Evolutionary conservation across 2,888 invertebrate genomes (phyloP).

Genomic region (Drosophila fulvimacula): DNA sequence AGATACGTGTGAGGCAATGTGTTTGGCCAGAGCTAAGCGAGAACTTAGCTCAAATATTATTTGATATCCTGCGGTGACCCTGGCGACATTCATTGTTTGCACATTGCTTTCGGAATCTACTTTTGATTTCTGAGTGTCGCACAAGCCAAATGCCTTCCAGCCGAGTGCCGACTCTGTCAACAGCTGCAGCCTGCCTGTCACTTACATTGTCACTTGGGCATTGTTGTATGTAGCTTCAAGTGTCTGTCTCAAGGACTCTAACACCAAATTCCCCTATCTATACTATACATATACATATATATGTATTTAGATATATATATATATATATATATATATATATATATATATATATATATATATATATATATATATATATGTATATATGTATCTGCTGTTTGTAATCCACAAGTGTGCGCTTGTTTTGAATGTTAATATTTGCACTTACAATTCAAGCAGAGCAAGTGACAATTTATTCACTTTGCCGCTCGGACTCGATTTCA

Average conservation of each 20-base stretch:
- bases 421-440: slow-evolving; percentile 80
- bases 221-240: slow-evolving; percentile 43
- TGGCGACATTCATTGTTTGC: slow-evolving; percentile 73
- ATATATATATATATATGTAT: slow-evolving; percentile 3
- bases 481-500: slow-evolving; percentile 61
- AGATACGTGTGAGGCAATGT: slow-evolving; percentile 31
- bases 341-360: background rate
- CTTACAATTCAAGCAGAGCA: slow-evolving; percentile 70
- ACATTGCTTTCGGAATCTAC: slow-evolving; percentile 61
- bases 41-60: slow-evolving; percentile 73
- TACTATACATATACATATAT: background rate
- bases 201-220: slow-evolving; percentile 73
- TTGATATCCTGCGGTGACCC: slow-evolving; percentile 75
- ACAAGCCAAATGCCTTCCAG: slow-evolving; percentile 44
- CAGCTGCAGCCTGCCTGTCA: slow-evolving; percentile 58
- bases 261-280: slow-evolving; percentile 11
- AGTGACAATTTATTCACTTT: slow-evolving; percentile 78
- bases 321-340: slow-evolving; percentile 4
- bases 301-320: slow-evolving; percentile 7
- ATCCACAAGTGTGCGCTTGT: slow-evolving; percentile 76
- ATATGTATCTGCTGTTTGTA: slow-evolving; percentile 31
- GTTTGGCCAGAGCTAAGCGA: slow-evolving; percentile 23
- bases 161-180: slow-evolving; percentile 50
- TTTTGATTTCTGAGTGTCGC: slow-evolving; percentile 62
- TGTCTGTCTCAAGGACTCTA: slow-evolving; percentile 11